Evolutionary conservation across 2,113 vertebrate species (phyloP).

Genomic region (Uria aalge): DNA sequence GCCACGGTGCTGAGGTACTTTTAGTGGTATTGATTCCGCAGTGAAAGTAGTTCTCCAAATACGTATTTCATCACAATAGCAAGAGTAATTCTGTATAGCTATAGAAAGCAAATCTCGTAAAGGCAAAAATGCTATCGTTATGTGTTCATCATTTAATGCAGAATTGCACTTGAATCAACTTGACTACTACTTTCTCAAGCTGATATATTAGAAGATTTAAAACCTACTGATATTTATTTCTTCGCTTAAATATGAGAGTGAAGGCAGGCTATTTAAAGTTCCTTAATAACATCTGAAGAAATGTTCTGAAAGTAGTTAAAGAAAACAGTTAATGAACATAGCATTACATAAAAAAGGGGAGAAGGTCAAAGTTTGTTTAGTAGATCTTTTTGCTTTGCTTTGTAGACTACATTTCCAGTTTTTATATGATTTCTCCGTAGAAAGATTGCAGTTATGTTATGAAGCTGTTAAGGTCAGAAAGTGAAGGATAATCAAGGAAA

Average conservation of each 20-base stretch:
- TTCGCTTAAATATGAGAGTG: neutral
- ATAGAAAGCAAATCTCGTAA: neutral
- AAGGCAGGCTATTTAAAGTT: neutral
- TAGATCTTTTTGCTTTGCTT: neutral
- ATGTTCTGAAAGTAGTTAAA: neutral
- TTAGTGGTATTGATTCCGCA: neutral
- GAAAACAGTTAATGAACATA: neutral
- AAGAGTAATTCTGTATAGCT: neutral
- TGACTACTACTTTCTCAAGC: neutral
- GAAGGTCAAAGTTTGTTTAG: neutral
- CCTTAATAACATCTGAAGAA: neutral
- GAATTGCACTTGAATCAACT: neutral
- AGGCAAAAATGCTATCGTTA: neutral
- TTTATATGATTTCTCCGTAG: neutral
- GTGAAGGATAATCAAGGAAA: neutral
- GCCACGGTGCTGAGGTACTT: neutral
- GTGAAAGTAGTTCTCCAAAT: neutral
- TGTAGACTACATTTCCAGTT: neutral
- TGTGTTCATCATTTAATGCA: neutral
- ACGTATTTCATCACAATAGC: neutral
- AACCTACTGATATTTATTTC: neutral
- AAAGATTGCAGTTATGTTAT: neutral
- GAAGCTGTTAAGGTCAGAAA: neutral
- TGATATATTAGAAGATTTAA: neutral
- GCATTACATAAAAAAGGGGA: neutral